Base-by-base conservation (phyloP, 2,888 invertebrate species). In the Dioctria rufipes region DNA sequence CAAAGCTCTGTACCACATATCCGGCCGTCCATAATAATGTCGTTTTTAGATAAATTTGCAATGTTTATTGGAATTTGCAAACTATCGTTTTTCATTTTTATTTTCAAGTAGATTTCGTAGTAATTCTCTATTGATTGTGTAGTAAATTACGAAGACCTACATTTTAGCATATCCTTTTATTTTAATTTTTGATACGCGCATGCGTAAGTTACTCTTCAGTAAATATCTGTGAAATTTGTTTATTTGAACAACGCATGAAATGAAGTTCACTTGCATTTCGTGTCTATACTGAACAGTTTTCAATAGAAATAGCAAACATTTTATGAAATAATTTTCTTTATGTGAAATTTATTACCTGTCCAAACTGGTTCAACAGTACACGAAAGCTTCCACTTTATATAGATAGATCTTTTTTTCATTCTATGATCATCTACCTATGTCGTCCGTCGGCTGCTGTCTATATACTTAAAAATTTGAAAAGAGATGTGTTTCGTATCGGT, bases 381-480 rank as follows among this genome's bases (percentile, higher is more conserved):
- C 5, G 54, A 54, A 11, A 8, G 11, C 11, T 11, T 54, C 6
- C 54, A 11, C 54, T n/a, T 11, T 4, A 54, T 54, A 54, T 11
- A 11, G 11, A 54, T n/a, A 54, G 3, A 11, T 5, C 49, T 46
- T 46, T 46, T 5, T 46, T 54, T 54, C 3, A 11, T 54, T 11
- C 11, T 54, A 11, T 4, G 4, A n/a, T 54, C 11, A 11, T 8
- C 54, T 54, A 11, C 54, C 54, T 54, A 25, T 25, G 25, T 25
- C 25, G 25, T 25, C 25, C 54, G 54, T 11, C 54, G 11, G 54
- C 54, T 54, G 54, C 6, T 11, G 54, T 54, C 54, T 3, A 46
- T 46, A 54, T 54, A 54, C 11, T 54, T 54, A n/a, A 54, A 54
- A 54, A 54, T 54, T 54, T 54, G 11, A 54, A 54, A n/a, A 11